Base-by-base conservation (phyloP, 2,797 vertebrate genomes). In the Champsocephalus gunnari region DNA sequence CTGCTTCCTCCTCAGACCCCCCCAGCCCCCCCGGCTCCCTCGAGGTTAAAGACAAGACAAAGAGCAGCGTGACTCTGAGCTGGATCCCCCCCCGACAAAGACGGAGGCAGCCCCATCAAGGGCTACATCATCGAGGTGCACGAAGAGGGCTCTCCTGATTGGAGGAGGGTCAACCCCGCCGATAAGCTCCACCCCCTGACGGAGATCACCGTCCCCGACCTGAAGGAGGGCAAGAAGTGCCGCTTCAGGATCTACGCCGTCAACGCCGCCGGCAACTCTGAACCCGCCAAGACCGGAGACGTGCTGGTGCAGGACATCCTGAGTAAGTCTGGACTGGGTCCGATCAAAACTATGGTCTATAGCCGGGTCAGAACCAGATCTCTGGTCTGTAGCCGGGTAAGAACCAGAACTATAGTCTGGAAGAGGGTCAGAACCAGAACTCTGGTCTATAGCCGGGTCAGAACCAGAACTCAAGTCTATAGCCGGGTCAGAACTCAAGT, bases 81-180 rank as follows among this genome's bases (percentile, higher is more conserved):
- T 99, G 98, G 98, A 96, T 91, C 75, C 96, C 96, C 96, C 61
- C 98, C 98, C 32, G 97, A 96, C 71, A 96, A 93, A 93, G 97
- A 99, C 67, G 98, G 98, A 0, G 95, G 97, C 48, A 98, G 96
- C 90, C 98, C 97, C 13, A 87, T 99, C 73, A 98, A 96, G 90
- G 98, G 98, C 38, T 99, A 99, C 88, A 96, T 99, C 83, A 93
- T 99, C 71, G 98, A 99, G 94, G 96, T 97, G 85, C 98, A 99
- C 32, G 97, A 99, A 88, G 98, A 99, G 88, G 98, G 97, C 66
- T 95, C 89, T 82, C 88, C 91, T 41, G 97, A 98, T 14, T 99
- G 98, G 98, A 97, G 94, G 87, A 96, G 90, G 63, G 96, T 97
- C 54, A 99, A 96, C 55, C 95, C 97, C 48, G 94, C 95, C 0